Percentiles rank a stretch among this genome's conserved stretches.
Conservation (phyloP, 2,888 invertebrate genomes). For the Megaustenia siamemsis region DNA sequence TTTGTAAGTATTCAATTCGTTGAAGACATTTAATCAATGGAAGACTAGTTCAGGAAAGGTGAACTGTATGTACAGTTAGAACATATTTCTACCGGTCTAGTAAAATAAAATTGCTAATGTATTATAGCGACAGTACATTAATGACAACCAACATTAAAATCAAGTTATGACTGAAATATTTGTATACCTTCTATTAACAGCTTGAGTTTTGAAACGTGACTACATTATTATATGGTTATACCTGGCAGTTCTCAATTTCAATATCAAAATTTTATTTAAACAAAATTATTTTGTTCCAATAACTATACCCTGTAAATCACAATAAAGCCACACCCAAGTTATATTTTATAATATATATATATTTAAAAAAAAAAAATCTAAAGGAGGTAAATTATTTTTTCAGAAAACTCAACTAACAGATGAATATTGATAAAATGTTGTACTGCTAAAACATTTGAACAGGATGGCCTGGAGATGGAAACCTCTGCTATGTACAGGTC, state of each 20-base stretch:
- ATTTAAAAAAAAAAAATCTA: too few species aligned
- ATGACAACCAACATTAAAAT: background rate
- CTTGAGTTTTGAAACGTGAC: background rate
- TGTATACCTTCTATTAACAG: background rate
- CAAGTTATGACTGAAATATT: background rate
- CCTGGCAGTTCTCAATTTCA: background rate
- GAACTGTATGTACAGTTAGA: constrained; percentile 11
- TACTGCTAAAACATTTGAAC: too few species aligned
- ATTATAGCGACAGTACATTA: background rate
- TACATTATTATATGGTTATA: background rate
- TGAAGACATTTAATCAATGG: constrained; percentile 34
- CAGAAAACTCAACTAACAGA: too few species aligned
- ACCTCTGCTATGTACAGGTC: background rate
- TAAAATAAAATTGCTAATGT: background rate
- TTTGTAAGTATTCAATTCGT: constrained; percentile 26
- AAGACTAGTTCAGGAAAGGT: constrained; percentile 35
- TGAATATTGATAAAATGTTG: too few species aligned
- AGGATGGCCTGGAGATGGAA: too few species aligned
- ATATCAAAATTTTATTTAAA: background rate
- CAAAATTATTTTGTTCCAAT: too few species aligned
- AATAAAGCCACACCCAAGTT: too few species aligned
- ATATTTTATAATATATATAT: too few species aligned
- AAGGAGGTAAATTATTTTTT: too few species aligned
- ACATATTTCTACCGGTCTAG: background rate
- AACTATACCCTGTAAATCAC: too few species aligned